Conservation (phyloP, 2,888 invertebrate genomes). For the Xestia c-nigrum region DNA sequence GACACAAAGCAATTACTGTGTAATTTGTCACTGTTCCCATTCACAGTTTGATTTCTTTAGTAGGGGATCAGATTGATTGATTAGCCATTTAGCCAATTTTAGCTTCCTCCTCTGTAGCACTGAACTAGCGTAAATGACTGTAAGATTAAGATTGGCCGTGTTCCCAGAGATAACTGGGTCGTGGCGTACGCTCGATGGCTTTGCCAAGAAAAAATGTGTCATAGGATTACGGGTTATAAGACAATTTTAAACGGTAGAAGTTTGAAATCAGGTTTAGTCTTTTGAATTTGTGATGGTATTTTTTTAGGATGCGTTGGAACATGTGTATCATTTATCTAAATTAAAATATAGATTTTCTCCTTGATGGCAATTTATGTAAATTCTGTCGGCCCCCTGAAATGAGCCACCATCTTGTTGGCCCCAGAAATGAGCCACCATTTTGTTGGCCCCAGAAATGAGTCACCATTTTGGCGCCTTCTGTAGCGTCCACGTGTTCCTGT, state of each 20-base stretch:
- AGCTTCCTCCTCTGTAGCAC: constrained; percentile 60
- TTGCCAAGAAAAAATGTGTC: constrained; percentile 67
- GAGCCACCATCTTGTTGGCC: too few relatives aligned
- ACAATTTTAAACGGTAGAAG: constrained; percentile 44
- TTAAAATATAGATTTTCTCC: background rate
- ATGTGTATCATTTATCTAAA: background rate
- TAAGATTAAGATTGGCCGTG: constrained; percentile 67
- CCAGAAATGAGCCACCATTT: too few relatives aligned
- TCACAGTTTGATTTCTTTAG: constrained; percentile 84
- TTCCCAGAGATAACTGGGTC: constrained; percentile 66
- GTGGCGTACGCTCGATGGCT: constrained; percentile 44
- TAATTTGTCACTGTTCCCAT: constrained; percentile 86
- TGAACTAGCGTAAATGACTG: constrained; percentile 66
- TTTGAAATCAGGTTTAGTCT: background rate
- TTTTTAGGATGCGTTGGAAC: background rate
- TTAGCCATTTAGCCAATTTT: constrained; percentile 74
- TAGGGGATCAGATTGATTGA: constrained; percentile 83
- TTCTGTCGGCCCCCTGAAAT: too few relatives aligned
- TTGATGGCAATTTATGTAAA: too few relatives aligned
- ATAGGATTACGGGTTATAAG: constrained; percentile 45
- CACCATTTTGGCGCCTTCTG: too few relatives aligned
- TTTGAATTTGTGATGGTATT: constrained; percentile 1
- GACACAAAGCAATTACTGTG: constrained; percentile 85
- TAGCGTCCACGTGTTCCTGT: too few relatives aligned
- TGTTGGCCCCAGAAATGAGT: too few relatives aligned